Evolutionary conservation across 2,888 invertebrate species (phyloP), one percentile per base, ranked within the genome.

Genomic region (Drosophila merina): DNA sequence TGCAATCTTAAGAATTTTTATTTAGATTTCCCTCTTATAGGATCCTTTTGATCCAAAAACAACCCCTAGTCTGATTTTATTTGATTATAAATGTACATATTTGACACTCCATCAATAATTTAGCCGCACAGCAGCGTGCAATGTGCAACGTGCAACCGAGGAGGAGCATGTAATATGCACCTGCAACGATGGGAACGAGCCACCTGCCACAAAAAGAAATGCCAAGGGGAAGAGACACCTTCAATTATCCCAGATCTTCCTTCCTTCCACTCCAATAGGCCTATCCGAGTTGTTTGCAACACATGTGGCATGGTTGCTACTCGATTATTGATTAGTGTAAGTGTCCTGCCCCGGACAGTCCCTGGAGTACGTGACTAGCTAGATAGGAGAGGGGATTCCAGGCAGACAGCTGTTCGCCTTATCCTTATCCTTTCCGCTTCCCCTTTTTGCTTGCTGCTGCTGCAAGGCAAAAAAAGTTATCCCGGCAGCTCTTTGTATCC

Each of bases 321-420:
- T 45, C 68, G 51, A 73, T 76, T 87, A 87, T 82, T 82, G 85
- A 87, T 82, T 87, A 78, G 79, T 81, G 76, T 69, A 84, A 77
- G 72, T 86, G 75, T 59, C 62, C 42, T 42, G 42, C 40, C 48
- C 36, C 9, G 28, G 25, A 44, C 30, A 50, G 42, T 62, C 42
- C 20, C 28, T 42, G 56, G 66, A 42, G 76, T 68, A 74, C 75
- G 75, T 70, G 75, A 68, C 45, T 40, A 48, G 52, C 45, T 9
- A 42, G 12, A 20, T 2, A 20, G 20, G 6, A 25, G 49, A 64
- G 50, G 50, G 42, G 57, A 67, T 40, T 44, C 57, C 57, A 26
- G 9, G n/a, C 64, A 45, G 51, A 47, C 64, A 64, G 64, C 64
- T 64, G 64, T 64, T 64, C 54, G 67, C 54, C 67, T 66, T 66